Evolutionary conservation across 1,140 invertebrate species (phyloP).

Genomic region (Drosophila rhopaloa): DNA sequence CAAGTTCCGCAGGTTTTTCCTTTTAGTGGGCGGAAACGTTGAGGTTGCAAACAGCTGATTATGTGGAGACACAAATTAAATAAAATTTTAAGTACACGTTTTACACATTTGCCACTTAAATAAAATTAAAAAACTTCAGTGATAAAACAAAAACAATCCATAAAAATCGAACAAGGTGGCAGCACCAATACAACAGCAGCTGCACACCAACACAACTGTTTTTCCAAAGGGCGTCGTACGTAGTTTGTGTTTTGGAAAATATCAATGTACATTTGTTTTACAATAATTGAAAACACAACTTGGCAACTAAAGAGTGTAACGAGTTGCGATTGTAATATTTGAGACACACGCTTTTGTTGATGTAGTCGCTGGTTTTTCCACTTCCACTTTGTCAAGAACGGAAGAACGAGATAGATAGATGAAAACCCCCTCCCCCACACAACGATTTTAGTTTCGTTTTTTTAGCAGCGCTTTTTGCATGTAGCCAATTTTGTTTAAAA

Average conservation of each 20-base stretch:
- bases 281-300: slow-evolving; percentile 21
- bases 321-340: slow-evolving; percentile 5
- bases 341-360: slow-evolving; percentile 26
- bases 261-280: slow-evolving; percentile 14
- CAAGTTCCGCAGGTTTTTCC: not conserved
- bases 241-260: slow-evolving; percentile 23
- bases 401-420: slow-evolving; percentile 5
- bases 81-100: slow-evolving; percentile 30
- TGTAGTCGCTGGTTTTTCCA: slow-evolving; percentile 32
- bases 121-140: slow-evolving; percentile 21
- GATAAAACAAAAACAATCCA: slow-evolving; percentile 42
- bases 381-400: slow-evolving; percentile 27
- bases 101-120: slow-evolving; percentile 16
- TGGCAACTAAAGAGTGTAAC: slow-evolving; percentile 5
- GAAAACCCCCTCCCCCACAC: slow-evolving; percentile 25
- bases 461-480: slow-evolving; percentile 2
- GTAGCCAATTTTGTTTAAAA: slow-evolving; percentile 15
- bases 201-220: slow-evolving; percentile 20
- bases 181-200: slow-evolving; percentile 38
- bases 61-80: slow-evolving; percentile 31
- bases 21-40: slow-evolving; percentile 18
- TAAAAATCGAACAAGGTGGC: slow-evolving; percentile 65
- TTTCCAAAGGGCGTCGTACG: slow-evolving; percentile 56
- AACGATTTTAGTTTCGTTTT: slow-evolving; percentile 18
- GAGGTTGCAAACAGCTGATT: slow-evolving; percentile 48